A percentile compares a stretch with the other conserved stretches of the same genome.
Conservation (phyloP, 2,113 vertebrate genomes). For the Thymallus thymallus region DNA sequence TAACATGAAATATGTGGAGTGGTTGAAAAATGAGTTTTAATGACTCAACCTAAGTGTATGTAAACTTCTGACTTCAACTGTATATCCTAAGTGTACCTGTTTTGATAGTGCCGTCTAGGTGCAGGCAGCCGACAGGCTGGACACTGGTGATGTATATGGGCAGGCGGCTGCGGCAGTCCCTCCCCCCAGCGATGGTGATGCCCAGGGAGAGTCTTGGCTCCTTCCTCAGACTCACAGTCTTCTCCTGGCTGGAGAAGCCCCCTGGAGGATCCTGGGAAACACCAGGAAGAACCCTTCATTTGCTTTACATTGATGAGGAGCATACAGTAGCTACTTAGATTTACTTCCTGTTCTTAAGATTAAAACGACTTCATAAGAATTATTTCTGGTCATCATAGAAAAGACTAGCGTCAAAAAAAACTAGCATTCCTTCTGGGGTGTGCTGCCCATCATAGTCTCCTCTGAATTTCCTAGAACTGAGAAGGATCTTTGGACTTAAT, state of each 20-base stretch:
- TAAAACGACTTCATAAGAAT: too few relatives aligned
- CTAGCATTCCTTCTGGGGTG: background rate
- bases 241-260: conserved; percentile 83
- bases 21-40: too few relatives aligned
- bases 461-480: background rate
- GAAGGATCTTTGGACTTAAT: conserved; percentile 39
- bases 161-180: conserved; percentile 84
- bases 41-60: too few relatives aligned
- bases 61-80: too few relatives aligned
- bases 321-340: too few relatives aligned
- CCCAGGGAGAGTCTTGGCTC: conserved; percentile 87
- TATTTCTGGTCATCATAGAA: too few relatives aligned
- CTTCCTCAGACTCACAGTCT: conserved; percentile 85
- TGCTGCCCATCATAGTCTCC: conserved; percentile 10
- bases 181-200: conserved; percentile 89
- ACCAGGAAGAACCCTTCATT: background rate
- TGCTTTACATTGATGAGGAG: too few relatives aligned
- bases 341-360: too few relatives aligned
- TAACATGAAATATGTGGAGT: too few relatives aligned
- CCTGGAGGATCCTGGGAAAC: conserved; percentile 79
- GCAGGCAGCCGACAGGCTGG: conserved; percentile 88
- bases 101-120: conserved; percentile 87
- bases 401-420: too few relatives aligned
- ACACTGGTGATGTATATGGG: conserved; percentile 90
- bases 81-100: conserved; percentile 69